Conservation (phyloP, 1,140 invertebrate genomes). For the Drosophila asahinai region DNA sequence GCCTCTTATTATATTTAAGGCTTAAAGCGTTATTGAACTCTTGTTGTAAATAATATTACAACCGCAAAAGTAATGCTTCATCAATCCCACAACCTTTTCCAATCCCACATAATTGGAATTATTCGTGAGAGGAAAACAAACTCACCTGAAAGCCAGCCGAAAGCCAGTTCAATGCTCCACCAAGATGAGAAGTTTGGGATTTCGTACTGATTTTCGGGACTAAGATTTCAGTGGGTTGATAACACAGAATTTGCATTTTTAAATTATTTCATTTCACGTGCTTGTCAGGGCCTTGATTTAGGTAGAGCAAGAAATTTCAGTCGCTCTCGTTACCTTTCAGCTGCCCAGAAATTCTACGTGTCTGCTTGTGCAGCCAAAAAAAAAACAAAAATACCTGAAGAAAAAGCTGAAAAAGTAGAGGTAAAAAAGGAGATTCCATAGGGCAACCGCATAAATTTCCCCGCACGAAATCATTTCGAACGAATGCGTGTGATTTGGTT, state of each 20-base stretch:
- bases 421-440: constrained; percentile 33
- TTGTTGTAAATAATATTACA: constrained; percentile 1
- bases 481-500: constrained; percentile 72
- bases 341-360: constrained; percentile 55
- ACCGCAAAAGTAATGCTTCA: background rate
- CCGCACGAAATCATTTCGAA: constrained; percentile 64
- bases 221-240: constrained; percentile 60
- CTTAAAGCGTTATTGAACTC: too few relatives aligned
- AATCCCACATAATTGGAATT: constrained; percentile 8
- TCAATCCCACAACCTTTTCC: background rate
- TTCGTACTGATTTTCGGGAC: constrained; percentile 59
- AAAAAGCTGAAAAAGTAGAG: constrained; percentile 32
- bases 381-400: constrained; percentile 13
- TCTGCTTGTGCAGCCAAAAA: constrained; percentile 13
- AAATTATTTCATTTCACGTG: constrained; percentile 79
- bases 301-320: constrained; percentile 55
- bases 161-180: constrained; percentile 36
- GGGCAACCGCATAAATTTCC: constrained; percentile 68
- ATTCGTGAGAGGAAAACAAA: constrained; percentile 43
- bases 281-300: constrained; percentile 76
- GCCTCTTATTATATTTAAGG: background rate
- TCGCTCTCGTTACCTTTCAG: constrained; percentile 43
- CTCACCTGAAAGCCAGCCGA: constrained; percentile 15
- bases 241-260: constrained; percentile 71
- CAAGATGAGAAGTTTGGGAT: constrained; percentile 1